Base-by-base conservation (phyloP, 2,113 vertebrate genomes). In the Indicator maculatus region DNA sequence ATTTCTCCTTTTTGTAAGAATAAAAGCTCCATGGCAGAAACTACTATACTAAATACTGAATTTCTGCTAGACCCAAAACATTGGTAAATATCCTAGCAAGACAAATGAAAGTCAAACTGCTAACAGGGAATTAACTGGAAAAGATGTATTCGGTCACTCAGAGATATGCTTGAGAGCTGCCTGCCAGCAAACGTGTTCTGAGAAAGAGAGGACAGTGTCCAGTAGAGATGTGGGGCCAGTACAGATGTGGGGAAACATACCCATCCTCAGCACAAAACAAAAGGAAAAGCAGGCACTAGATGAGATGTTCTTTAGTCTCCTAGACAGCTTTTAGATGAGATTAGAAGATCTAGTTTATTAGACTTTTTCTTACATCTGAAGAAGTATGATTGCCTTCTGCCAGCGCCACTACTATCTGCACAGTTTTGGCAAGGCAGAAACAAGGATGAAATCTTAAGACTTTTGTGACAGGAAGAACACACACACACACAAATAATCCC, bases 31-130 rank as follows among this genome's bases (percentile, higher is more conserved):
- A 83, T 19, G 59, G 63, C 63, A 93, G 86, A 91, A 90, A 79
- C 24, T 47, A 17, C 73, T 65, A 60, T 33, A 63, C 66, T 93
- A 90, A 88, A 88, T 91, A 96, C 36, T 83, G 91, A 89, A 88
- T 95, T 93, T 93, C 58, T 88, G 72, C 72, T 95, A 86, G 38
- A 65, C 44, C 47, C 31, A 77, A 96, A 96, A 70, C 69, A 31
- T 7, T 63, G 69, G 91, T 95, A 93, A 95, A 94, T 90, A 89
- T 73, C 66, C 77, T 75, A 73, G 83, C 55, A 92, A 95, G 85
- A 91, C 41, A 86, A 91, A 89, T 76, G 38, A 83, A 77, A 70
- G 45, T 76, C 93, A 80, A 73, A 60, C 45, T 83, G 47, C 74
- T 93, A 91, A 77, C 61, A 58, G 41, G 31, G 83, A 17, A 60